Base-by-base conservation (phyloP, 2,113 vertebrate genomes). In the Cisticola juncidis region DNA sequence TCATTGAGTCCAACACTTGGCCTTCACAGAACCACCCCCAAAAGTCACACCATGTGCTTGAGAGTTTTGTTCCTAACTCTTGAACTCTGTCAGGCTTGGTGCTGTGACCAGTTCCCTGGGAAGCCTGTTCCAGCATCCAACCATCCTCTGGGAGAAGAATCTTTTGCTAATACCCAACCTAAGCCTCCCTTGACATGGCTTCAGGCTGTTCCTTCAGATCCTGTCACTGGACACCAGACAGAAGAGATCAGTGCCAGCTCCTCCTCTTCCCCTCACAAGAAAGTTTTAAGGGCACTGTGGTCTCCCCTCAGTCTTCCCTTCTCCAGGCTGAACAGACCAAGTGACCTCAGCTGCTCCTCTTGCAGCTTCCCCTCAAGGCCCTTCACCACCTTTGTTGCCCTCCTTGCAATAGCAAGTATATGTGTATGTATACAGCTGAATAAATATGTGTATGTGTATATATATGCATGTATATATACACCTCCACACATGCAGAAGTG, bases 131-230 rank as follows among this genome's bases (percentile, higher is more conserved):
- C 35, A 66, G 71, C 17, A 35, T 13, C 25, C 44, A 58, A 2
- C 9, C 31, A 76, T 3, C 5, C 11, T 58, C 25, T 50, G 44
- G 50, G 17, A 9, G 44, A 42, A 42, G 16, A 58, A 25, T 2
- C 16, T 31, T 57, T 57, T 25, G 0, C 7, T 42, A 2, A 35
- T 42, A 66, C 0, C 16, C 44, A 35, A 14, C 3, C 25, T 35
- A 76, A 86, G 2, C 9, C 11, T 58, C 25, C 5, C 21, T 31
- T 26, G 31, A 50, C 25, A 16, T 12, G 16, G 1, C 7, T 66
- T 10, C 29, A 57, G 31, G 16, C 35, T 35, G 50, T 57, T 86
- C 21, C 17, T 25, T 58, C 0, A 1, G 5, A 4, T 31, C 12
- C n/a, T 64, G 48, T 62, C 42, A 17, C 20, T 48, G 71, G 20